Conservation (phyloP, 2,888 invertebrate genomes). For the Epinotia demarniana region DNA sequence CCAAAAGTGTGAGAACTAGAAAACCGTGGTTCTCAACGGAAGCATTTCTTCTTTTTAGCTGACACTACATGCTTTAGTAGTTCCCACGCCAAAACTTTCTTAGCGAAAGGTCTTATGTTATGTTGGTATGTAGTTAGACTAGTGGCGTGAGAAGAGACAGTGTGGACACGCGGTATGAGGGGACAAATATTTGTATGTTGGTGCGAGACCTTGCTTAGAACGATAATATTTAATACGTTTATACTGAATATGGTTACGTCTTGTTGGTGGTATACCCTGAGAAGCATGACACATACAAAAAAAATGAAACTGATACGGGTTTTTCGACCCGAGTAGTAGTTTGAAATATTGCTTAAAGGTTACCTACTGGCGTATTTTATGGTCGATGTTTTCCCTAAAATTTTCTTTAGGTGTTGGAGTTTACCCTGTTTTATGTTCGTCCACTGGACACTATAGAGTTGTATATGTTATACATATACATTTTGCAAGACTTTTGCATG, state of each 20-base stretch:
- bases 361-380: too few relatives aligned
- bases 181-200: conserved; percentile 80
- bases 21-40: conserved; percentile 6
- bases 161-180: conserved; percentile 65
- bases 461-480: too few relatives aligned
- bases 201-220: conserved; percentile 63
- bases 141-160: conserved; percentile 43
- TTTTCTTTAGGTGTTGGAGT: too few relatives aligned
- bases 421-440: too few relatives aligned
- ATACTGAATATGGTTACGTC: conserved; percentile 16
- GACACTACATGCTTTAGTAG: conserved; percentile 44
- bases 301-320: too few relatives aligned
- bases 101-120: conserved; percentile 7
- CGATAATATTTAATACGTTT: conserved; percentile 4
- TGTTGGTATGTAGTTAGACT: background rate
- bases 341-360: too few relatives aligned
- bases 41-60: conserved; percentile 9
- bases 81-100: conserved; percentile 76
- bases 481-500: too few relatives aligned
- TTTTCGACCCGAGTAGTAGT: too few relatives aligned
- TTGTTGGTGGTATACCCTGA: background rate
- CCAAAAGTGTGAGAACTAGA: background rate
- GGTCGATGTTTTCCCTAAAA: too few relatives aligned
- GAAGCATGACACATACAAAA: too few relatives aligned
- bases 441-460: too few relatives aligned